Evolutionary conservation across 92 coral and sea anemone species (phyloP), one percentile per base, ranked within the genome.

Genomic region (Porites evermanni): DNA sequence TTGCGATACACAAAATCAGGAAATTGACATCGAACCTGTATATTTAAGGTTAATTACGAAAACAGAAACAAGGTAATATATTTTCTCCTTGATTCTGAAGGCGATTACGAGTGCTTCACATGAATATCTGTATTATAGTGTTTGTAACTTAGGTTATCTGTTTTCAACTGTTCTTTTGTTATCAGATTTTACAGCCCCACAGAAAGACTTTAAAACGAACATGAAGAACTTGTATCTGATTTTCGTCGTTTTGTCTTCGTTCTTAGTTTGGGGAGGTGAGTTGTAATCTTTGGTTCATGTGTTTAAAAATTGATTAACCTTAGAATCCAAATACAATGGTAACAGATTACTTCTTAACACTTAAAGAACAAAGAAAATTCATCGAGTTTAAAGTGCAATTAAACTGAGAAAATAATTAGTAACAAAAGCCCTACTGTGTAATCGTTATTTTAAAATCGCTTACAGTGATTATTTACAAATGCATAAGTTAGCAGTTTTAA

Each of bases 251-350:
- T 73, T 73, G 52, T 73, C 64, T 51, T 83, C 80, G 64, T 64
- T 83, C 56, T 17, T 74, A 19, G 64, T 19, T 29, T 47, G 74
- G 13, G 80, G 74, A 29, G 80, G 87, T 83, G 71, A 83, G 87
- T 53, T 20, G 69, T 38, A 56, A 16, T 32, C 29, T 63, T 11
- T 44, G 64, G 19, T 47, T 38, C 10, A 8, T 29, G 80, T 60
- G 72, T 74, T 83, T 32, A 73, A 83, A 47, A 60, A 74, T 83
- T 64, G 61, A 83, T 61, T n/a, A n/a, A 72, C 16, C 20, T 16
- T 59, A 14, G 61, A 21, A 14, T 73, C n/a, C 21, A 61, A 24
- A 52, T 8, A 74, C 64, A 81, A n/a, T 61, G 64, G 47, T 24
- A 24, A n/a, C 18, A 2, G 47, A 38, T 38, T 38, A 38, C 47